Conservation (phyloP, 2,888 invertebrate genomes). For the Hedya salicella region DNA sequence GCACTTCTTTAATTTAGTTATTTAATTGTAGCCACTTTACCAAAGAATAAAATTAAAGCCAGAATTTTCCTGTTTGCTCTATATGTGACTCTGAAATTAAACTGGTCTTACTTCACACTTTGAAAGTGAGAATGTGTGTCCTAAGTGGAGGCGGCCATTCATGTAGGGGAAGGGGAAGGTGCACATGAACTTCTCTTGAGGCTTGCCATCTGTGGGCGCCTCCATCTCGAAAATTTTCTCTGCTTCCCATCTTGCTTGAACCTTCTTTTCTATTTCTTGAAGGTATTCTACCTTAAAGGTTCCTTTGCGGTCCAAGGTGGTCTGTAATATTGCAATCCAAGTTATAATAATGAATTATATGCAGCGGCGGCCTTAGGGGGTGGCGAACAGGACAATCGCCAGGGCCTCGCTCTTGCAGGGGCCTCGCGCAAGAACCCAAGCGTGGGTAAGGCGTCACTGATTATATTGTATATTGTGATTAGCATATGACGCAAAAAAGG, state of each 20-base stretch:
- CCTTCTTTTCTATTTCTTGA: constrained; percentile 93
- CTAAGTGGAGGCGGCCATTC: constrained; percentile 99
- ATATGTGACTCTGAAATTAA: not conserved
- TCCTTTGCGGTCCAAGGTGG: constrained; percentile 89
- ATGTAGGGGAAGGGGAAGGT: constrained; percentile 99
- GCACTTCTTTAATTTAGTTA: no score
- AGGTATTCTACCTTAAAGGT: constrained; percentile 98
- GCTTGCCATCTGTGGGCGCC: constrained; percentile 87
- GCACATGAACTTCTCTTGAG: constrained; percentile 93
- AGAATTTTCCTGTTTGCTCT: not conserved
- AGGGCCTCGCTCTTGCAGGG: no score
- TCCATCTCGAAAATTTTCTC: constrained; percentile 93
- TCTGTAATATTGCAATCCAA: constrained; percentile 59
- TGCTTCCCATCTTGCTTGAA: constrained; percentile 94
- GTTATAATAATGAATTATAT: no score
- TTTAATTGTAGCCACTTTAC: no score
- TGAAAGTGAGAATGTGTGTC: constrained; percentile 98
- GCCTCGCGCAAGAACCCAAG: no score
- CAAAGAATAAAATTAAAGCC: not conserved
- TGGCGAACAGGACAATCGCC: no score
- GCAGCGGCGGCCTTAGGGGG: no score
- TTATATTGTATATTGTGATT: no score
- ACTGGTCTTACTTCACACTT: constrained; percentile 93
- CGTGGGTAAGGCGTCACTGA: no score
- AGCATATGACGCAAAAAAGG: no score